A percentile compares a stretch with the other conserved stretches of the same genome.
Evolutionary conservation across 2,797 vertebrate genomes (phyloP).

Genomic region (Bothrops alternatus): DNA sequence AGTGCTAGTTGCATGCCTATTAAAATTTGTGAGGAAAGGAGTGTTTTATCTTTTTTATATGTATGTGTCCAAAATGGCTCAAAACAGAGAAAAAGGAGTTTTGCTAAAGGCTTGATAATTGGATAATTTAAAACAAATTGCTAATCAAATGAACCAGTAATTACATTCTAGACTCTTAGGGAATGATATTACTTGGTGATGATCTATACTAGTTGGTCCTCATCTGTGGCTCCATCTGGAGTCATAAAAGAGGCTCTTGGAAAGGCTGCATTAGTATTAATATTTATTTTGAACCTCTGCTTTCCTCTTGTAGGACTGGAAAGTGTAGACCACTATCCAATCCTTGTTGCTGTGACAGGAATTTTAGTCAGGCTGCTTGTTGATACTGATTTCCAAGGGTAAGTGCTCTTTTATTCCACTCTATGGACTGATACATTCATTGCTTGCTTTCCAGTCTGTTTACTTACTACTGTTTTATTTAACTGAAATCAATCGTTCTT

Average conservation of each 20-base stretch:
- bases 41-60: not conserved
- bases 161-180: not conserved
- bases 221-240: not conserved
- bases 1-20: not conserved
- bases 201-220: not conserved
- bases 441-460: not conserved
- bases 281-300: not conserved
- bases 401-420: slow-evolving; percentile 55
- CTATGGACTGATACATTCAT: accelerated
- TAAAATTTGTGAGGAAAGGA: not conserved
- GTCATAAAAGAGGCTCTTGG: not conserved
- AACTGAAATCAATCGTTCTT: not conserved
- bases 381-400: slow-evolving; percentile 84
- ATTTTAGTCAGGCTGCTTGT: slow-evolving; percentile 91
- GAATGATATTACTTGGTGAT: not conserved
- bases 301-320: slow-evolving; percentile 80
- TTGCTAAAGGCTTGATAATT: not conserved
- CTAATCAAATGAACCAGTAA: not conserved
- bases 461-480: not conserved
- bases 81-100: not conserved
- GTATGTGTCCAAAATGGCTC: not conserved
- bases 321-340: slow-evolving; percentile 96
- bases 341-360: slow-evolving; percentile 93
- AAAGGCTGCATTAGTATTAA: accelerated
- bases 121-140: not conserved